phyloP scores from a whole-genome alignment of 2,113 vertebrate genomes.

The Mesembrinibis cayennensis region DNA sequence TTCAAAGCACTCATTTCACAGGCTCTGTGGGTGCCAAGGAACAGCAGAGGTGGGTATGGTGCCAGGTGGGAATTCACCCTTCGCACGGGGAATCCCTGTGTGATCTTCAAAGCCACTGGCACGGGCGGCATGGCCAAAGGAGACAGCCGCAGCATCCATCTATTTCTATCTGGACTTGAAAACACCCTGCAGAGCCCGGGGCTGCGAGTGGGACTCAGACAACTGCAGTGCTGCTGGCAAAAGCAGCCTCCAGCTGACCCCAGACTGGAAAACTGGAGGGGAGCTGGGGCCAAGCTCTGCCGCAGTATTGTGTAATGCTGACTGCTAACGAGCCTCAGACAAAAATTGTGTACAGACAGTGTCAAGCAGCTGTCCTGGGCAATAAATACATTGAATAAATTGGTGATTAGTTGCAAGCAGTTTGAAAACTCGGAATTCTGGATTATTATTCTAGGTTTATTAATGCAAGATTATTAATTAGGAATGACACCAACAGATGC shows the following conservation, averaged over 20 bases:
- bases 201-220: not conserved
- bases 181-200: not conserved
- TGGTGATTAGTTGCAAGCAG: not conserved
- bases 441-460: not conserved
- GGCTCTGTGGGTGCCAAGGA: not conserved
- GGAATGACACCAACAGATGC: not conserved
- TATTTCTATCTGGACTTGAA: not conserved
- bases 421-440: not conserved
- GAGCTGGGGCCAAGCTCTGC: not conserved
- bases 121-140: not conserved
- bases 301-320: not conserved
- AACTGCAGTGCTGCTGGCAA: not conserved
- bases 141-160: not conserved
- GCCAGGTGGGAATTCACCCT: slow-evolving; percentile 56
- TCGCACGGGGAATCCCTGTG: not conserved
- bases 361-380: not conserved
- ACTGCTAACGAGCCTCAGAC: not conserved
- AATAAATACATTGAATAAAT: not conserved
- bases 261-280: not conserved
- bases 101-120: not conserved
- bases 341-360: not conserved
- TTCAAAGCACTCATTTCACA: not conserved
- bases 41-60: not conserved
- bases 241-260: not conserved
- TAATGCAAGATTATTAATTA: not conserved